Base-by-base conservation (phyloP, 2,113 vertebrate genomes). In the Nycticorax nycticorax region DNA sequence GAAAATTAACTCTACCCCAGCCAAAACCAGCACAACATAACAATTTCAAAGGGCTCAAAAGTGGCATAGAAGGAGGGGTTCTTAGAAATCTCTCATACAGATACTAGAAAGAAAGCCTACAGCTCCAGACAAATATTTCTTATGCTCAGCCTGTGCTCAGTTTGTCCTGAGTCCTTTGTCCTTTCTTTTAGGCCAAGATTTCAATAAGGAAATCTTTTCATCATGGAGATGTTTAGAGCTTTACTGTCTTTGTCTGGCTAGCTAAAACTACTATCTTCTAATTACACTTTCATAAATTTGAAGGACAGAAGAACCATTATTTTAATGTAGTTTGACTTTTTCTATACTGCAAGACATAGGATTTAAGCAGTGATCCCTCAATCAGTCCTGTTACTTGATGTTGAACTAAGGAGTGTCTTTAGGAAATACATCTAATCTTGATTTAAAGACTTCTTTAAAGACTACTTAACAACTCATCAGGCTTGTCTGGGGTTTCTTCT, bases 381-480 rank as follows among this genome's bases (percentile, higher is more conserved):
- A 14, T 60, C 69, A 93, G 62, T 48, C 52, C 73, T 93, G 43
- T 85, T 89, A 87, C 83, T 97, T 69, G 47, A 78, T 39, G 17
- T 21, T 82, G 86, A 95, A 45, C 43, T 30, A 62, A 48, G 39
- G 30, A 93, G 50, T 79, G 84, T 95, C 77, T 92, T 93, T 76
- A 80, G 69, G 76, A 96, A 75, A 97, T 86, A 89, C 84, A 92
- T 89, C 94, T 91, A 93, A 93, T 92, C 89, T 80, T 96, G 95
- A 97, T 97, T 96, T 97, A 97, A 93, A 91, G 91, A 92, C 95
- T 94, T 82, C 88, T 94, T 97, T 97, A 96, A 96, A 95, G 95
- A 96, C 95, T 96, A 95, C 89, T 97, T 97, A 97, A 97, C 94
- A 95, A 95, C 97, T 92, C 94, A 93, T 96, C 97, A 96, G 85